A percentile compares a stretch with the other conserved stretches of the same genome.
phyloP scores from a whole-genome alignment of 1,140 invertebrate genomes.

The Parapsyche elsis region DNA sequence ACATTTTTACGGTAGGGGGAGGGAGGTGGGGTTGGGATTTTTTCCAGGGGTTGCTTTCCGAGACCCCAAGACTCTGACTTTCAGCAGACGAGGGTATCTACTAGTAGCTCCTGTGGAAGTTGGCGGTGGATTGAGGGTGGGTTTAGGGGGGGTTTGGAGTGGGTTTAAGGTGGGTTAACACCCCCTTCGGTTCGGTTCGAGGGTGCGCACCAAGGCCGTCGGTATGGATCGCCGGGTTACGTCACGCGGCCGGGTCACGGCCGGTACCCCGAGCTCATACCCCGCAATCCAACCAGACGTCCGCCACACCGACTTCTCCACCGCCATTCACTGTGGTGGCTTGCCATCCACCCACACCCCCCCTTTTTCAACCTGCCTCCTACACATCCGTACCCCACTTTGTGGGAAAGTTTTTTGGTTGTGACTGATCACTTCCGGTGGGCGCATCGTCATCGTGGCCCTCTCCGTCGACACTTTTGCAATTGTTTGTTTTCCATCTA shows the following conservation, averaged over 20 bases:
- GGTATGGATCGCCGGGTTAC: conserved; percentile 29
- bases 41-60: too few species aligned
- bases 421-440: not conserved
- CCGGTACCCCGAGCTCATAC: not conserved
- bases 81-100: too few species aligned
- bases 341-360: too few species aligned
- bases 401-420: not conserved
- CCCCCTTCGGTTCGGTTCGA: not conserved
- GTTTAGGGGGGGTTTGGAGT: not conserved
- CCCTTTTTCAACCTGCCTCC: too few species aligned
- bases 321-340: not conserved
- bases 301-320: not conserved
- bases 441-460: not conserved
- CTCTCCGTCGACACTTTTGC: too few species aligned
- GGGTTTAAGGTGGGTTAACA: not conserved
- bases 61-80: too few species aligned
- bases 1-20: too few species aligned
- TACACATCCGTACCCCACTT: too few species aligned
- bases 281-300: not conserved
- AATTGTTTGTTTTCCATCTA: too few species aligned
- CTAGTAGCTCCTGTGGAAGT: not conserved
- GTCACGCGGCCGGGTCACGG: conserved; percentile 30
- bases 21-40: too few species aligned
- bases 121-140: not conserved
- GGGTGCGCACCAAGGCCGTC: conserved; percentile 29